A percentile compares a stretch with the other conserved stretches of the same genome.
phyloP scores from a whole-genome alignment of 2,888 invertebrate species.

The Sinodicranocentrus sp. region DNA sequence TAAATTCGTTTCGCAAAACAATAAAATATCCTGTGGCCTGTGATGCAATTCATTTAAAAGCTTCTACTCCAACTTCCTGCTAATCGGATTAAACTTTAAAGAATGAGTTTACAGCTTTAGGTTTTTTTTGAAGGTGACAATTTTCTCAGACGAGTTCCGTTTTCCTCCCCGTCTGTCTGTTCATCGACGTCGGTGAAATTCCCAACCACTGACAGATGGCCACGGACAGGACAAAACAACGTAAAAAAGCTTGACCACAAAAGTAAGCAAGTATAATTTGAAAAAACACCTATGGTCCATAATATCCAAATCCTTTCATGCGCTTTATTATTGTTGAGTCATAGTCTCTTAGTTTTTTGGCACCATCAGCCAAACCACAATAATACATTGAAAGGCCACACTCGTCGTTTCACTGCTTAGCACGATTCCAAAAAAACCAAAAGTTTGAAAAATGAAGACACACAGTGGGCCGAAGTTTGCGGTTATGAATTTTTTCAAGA shows the following conservation, averaged over 20 bases:
- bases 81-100: too few relatives aligned
- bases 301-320: conserved; percentile 49
- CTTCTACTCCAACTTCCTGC: too few relatives aligned
- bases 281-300: conserved; percentile 55
- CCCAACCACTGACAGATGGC: conserved; percentile 59
- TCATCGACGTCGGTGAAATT: conserved; percentile 38
- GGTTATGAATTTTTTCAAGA: conserved; percentile 48
- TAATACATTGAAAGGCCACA: conserved; percentile 57
- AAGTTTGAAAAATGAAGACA: conserved; percentile 38
- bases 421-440: conserved; percentile 14
- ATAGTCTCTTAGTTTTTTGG: conserved; percentile 46
- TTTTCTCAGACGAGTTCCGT: conserved; percentile 22
- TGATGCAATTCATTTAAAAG: too few relatives aligned
- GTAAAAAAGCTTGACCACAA: conserved; percentile 51
- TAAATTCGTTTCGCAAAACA: too few relatives aligned
- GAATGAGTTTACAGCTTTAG: too few relatives aligned
- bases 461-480: conserved; percentile 14
- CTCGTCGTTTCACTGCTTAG: conserved; percentile 37
- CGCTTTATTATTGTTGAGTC: conserved; percentile 42
- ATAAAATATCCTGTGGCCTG: too few relatives aligned
- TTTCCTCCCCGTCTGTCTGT: conserved; percentile 51
- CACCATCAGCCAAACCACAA: conserved; percentile 62
- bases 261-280: conserved; percentile 57
- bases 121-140: too few relatives aligned
- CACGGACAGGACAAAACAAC: conserved; percentile 6